phyloP scores from a whole-genome alignment of 2,888 invertebrate species.

The Drosophila emarginata region DNA sequence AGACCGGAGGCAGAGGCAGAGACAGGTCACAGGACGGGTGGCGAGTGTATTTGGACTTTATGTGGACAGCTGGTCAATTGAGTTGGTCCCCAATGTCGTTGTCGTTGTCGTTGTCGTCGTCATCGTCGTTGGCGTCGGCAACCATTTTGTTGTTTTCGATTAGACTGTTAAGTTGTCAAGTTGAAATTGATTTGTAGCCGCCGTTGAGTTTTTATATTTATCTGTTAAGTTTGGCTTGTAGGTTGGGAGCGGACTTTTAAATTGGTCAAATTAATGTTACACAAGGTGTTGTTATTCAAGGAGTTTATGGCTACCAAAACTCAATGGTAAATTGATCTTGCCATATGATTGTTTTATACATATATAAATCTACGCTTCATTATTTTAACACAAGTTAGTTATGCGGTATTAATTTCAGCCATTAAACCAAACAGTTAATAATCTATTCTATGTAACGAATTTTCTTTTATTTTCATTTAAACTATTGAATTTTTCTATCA shows the following conservation, averaged over 20 bases:
- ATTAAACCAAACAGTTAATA: neutral
- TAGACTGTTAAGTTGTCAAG: slow-evolving; percentile 79
- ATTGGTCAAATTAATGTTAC: slow-evolving; percentile 59
- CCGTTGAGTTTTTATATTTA: slow-evolving; percentile 38
- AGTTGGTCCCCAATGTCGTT: slow-evolving; percentile 53
- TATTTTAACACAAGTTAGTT: neutral
- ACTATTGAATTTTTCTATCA: too few relatives aligned
- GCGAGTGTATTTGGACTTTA: slow-evolving; percentile 69
- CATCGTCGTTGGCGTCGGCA: slow-evolving; percentile 51
- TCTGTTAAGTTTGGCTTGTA: neutral
- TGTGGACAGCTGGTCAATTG: slow-evolving; percentile 75
- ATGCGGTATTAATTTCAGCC: neutral
- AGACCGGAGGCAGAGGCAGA: slow-evolving; percentile 13
- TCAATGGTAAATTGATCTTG: slow-evolving; percentile 62
- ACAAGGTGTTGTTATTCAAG: slow-evolving; percentile 58
- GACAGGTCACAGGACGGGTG: slow-evolving; percentile 35
- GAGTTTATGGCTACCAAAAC: slow-evolving; percentile 32
- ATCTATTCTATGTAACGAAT: neutral
- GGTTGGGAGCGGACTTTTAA: slow-evolving; percentile 23
- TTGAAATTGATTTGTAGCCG: slow-evolving; percentile 78
- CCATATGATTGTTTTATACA: slow-evolving; percentile 15
- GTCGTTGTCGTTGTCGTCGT: neutral
- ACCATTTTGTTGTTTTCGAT: slow-evolving; percentile 77
- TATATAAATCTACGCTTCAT: neutral
- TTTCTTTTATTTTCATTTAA: neutral